Base-by-base conservation (phyloP, 2,113 vertebrate genomes). In the Brevimyrus niger region DNA sequence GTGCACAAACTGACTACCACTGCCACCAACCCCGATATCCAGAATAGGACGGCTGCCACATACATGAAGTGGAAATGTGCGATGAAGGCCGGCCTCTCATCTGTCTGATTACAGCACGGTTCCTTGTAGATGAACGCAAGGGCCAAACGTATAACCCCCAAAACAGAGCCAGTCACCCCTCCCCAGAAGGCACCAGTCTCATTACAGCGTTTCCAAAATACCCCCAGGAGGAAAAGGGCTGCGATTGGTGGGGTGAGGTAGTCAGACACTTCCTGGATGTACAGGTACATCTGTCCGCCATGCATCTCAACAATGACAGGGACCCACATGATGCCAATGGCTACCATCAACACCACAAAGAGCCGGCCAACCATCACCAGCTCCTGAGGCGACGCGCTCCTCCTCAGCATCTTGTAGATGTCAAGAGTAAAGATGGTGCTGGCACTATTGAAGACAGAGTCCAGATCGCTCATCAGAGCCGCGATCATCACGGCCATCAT, bases 401-500 rank as follows among this genome's bases (percentile, higher is more conserved):
- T 95, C 42, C 97, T 96, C 76, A 97, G 53, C 4, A 96, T 97
- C 73, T 98, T 96, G 95, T 99, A 99, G 89, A 99, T 96, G 47
- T 99, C 98, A 51, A 99, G 96, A 0, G 98, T 99, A 94, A 99
- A 99, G 91, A 99, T 99, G 90, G 98, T 99, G 94, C 98, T 99
- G 89, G 98, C 96, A 4, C 98, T 99, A 94, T 99, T 99, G 91
- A 99, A 99, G 92, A 99, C 98, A 0, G 98, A 99, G 95, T 99
- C 98, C 90, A 99, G 94, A 91, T 99, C 98, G 90, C 98, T 99
- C 98, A 99, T 99, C 21, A 99, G 95, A 3, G 98, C 98, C 2
- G 98, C 98, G 1, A 99, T 99, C 98, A 99, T 99, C 76, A 99
- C 98, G 0, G 98, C 98, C 98, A 99, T 99, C 98, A 99, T 99